These are phyloP conservation scores for Sphinx pinastri DNA, from an alignment of 2,888 invertebrate species.

Conservation along the genomic window DNA sequence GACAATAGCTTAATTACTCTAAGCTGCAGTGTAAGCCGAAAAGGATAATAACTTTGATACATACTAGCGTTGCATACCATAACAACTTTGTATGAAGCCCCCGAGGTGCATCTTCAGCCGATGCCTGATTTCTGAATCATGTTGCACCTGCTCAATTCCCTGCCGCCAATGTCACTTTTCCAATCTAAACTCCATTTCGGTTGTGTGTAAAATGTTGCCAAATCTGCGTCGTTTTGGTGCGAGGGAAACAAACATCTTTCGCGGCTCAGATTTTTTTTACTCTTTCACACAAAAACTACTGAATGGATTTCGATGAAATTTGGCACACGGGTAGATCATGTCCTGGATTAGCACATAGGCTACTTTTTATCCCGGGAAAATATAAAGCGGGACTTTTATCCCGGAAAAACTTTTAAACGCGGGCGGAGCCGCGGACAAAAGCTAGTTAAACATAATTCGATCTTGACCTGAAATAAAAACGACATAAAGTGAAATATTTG, in stretches of 20 bases:
- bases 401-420: no score
- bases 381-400: no score
- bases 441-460: no score
- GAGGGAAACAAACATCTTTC: not conserved
- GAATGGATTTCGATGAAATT: no score
- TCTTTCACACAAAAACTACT: no score
- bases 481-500: no score
- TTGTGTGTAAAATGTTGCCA: slow-evolving; percentile 32
- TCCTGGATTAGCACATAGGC: no score
- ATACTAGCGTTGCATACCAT: slow-evolving; percentile 55
- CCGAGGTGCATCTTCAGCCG: slow-evolving; percentile 50
- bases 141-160: slow-evolving; percentile 65
- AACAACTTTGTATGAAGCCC: slow-evolving; percentile 57
- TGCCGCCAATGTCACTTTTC: slow-evolving; percentile 52
- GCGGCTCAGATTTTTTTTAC: not conserved
- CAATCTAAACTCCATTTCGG: slow-evolving; percentile 63
- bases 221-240: no score
- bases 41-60: slow-evolving; percentile 4
- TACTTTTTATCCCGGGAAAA: no score
- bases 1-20: slow-evolving; percentile 39
- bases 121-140: slow-evolving; percentile 54
- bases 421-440: no score
- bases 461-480: no score
- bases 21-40: slow-evolving; percentile 7
- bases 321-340: no score